Evolutionary conservation across 2,113 vertebrate genomes (phyloP), one percentile per base, ranked within the genome.

Genomic region (Pollachius pollachius): DNA sequence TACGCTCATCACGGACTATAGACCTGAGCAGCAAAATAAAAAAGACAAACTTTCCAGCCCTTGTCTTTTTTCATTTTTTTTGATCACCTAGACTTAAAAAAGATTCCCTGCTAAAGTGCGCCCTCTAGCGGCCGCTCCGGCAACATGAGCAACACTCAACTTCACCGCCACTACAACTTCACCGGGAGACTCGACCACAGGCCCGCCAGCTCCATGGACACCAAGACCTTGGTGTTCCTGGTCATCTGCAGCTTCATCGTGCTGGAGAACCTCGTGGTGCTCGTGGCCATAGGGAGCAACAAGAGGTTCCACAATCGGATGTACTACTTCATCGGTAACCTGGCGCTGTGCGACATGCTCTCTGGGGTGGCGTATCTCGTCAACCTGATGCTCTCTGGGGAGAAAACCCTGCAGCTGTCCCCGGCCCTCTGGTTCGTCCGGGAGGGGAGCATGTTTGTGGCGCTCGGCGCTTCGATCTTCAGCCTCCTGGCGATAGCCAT

Each of bases 301-400:
- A 94, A 96, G 71, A 91, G 89, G 71, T 96, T 99, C 79, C 96
- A 98, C 89, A 98, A 96, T 68, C 95, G 96, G 75, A 99, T 99
- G 96, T 99, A 98, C 90, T 98, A 95, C 76, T 99, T 99, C 88
- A 99, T 99, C 16, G 96, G 91, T 67, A 99, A 99, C 86, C 90
- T 99, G 86, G 97, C 97, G 2, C 92, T 99, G 72, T 98, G 96
- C 60, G 97, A 99, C 90, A 83, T 98, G 81, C 87, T 99, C 78
- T 94, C 96, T 0, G 96, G 95, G 15, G 87, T 96, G 4, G 90
- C 90, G 2, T 99, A 99, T 86, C 89, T 93, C 78, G 94, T 95
- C 59, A 99, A 99, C 88, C 89, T 99, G 71, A 88, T 97, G 63
- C 94, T 96, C 90, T 99, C 97, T 0, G 97, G 97, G 17, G 92